Base-by-base conservation (phyloP, 1,140 invertebrate genomes). In the Linepithema humile region DNA sequence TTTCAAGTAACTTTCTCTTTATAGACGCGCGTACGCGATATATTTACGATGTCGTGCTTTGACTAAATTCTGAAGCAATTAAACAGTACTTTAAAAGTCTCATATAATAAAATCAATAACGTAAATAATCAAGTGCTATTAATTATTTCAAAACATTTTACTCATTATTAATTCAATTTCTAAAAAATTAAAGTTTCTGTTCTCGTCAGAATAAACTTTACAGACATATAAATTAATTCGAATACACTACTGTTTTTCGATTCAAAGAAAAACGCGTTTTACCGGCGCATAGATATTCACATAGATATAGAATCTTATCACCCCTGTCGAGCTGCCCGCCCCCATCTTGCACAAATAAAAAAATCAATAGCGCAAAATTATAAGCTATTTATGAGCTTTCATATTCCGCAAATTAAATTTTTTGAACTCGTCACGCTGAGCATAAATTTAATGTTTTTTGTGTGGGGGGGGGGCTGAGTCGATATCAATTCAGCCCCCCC, bases 41-140 rank as follows among this genome's bases (percentile, higher is more conserved):
- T 38, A 29, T 70, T 29, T 35, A 62, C 17, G 29, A 32, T 75
- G 17, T 20, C 55, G 32, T 75, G 60, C 57, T 75, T 75, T 62
- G 57, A 75, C 73, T 64, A 60, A 45, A 45, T 48, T 65, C 43
- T 23, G 12, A 26, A 50, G 29, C 29, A 65, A 77, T 77, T 64
- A 64, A 77, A 20, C 26, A 15, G 15, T 73, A 48, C 59, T 77
- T 77, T 2, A 40, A 2, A 64, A 65, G n/a, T 65, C 32, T 38
- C 59, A 20, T 32, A 29, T 57, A 40, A 38, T 17, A 29, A 64
- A 64, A 75, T 64, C 40, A 35, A 29, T 48, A 64, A 64, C n/a
- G 40, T 48, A 32, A 64, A 64, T 40, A 62, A 20, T 43, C 9
- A 75, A 75, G 59, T 64, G 57, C 7, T 26, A 12, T 9, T 29